phyloP scores from a whole-genome alignment of 2,888 invertebrate species.

The Ochlodes sylvanus region DNA sequence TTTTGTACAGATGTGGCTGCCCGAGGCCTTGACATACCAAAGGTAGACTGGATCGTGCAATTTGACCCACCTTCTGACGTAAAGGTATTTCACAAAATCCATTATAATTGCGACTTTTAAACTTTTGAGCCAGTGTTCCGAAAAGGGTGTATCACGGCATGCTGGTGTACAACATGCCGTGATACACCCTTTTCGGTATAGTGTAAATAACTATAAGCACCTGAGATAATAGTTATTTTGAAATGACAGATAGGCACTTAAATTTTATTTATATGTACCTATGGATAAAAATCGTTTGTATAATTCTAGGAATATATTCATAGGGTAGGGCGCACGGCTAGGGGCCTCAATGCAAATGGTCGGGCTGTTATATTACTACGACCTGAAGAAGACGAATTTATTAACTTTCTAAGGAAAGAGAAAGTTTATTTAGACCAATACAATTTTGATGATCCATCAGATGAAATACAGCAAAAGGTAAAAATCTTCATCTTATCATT shows the following conservation, averaged over 20 bases:
- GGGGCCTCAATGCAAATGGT: constrained; percentile 95
- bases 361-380: constrained; percentile 96
- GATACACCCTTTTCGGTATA: no score
- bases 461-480: constrained; percentile 71
- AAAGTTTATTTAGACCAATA: constrained; percentile 97
- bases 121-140: no score
- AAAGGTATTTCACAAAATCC: constrained; percentile 83
- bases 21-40: constrained; percentile 96
- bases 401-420: constrained; percentile 94
- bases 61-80: constrained; percentile 99
- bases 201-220: no score
- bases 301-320: constrained; percentile 96
- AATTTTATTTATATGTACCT: no score
- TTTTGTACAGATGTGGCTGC: constrained; percentile 99
- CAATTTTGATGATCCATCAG: constrained; percentile 62
- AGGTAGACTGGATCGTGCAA: constrained; percentile 99
- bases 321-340: constrained; percentile 97
- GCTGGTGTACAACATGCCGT: no score
- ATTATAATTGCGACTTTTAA: not conserved
- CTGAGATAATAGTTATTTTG: no score
- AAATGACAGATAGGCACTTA: no score
- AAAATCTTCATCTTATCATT: constrained; percentile 13
- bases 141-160: no score
- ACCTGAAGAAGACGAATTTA: constrained; percentile 97
- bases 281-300: not conserved